phyloP scores from a whole-genome alignment of 1,140 invertebrate species.

The Cyphomyrmex costatus region DNA sequence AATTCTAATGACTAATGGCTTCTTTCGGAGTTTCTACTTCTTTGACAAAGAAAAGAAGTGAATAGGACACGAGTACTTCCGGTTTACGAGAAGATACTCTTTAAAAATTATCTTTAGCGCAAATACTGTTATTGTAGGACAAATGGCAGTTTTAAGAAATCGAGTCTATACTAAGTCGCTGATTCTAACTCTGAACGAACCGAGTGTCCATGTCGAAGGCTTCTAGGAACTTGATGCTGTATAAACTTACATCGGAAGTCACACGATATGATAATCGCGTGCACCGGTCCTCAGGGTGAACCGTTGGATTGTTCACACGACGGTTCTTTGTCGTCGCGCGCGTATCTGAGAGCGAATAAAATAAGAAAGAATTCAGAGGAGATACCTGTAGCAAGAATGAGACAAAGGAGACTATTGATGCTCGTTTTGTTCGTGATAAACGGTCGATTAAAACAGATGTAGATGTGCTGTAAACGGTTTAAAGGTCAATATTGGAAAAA shows the following conservation, averaged over 20 bases:
- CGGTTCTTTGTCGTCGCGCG: neutral
- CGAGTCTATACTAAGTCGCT: too few species aligned
- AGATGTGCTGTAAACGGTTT: neutral
- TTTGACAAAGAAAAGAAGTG: neutral
- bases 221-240: slow-evolving; percentile 40
- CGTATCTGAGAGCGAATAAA: slow-evolving; percentile 32
- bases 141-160: neutral
- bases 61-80: neutral
- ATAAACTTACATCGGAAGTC: slow-evolving; percentile 55
- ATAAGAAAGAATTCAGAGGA: neutral
- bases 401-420: neutral
- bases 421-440: neutral
- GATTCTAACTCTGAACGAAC: slow-evolving; percentile 1
- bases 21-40: neutral
- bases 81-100: neutral
- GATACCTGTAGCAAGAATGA: neutral
- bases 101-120: neutral
- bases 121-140: neutral
- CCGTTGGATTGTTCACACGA: slow-evolving; percentile 52
- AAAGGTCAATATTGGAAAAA: neutral
- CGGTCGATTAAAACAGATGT: neutral
- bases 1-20: neutral
- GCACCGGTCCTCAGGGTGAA: slow-evolving; percentile 46
- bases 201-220: neutral
- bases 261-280: slow-evolving; percentile 55